phyloP scores from a whole-genome alignment of 1,140 invertebrate genomes.

The Camponotus pennsylvanicus region DNA sequence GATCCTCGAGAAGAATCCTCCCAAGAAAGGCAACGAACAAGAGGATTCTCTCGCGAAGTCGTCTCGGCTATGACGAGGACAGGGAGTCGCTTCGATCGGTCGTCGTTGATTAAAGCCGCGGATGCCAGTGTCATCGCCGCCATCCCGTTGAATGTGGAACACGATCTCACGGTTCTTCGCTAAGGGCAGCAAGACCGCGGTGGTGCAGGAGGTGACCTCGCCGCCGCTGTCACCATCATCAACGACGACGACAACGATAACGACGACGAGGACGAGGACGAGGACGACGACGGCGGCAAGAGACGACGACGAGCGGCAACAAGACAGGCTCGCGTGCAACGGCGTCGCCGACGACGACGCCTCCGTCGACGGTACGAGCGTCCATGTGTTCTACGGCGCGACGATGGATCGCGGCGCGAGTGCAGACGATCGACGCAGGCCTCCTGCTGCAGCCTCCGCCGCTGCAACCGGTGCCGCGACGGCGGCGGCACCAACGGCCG shows the following conservation, averaged over 20 bases:
- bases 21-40: neutral
- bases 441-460: conserved; percentile 69
- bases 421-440: conserved; percentile 83
- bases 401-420: conserved; percentile 85
- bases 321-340: conserved; percentile 75
- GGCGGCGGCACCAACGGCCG: conserved; percentile 69
- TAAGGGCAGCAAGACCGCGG: conserved; percentile 80
- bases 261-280: conserved; percentile 23
- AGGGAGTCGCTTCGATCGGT: conserved; percentile 63
- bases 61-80: conserved; percentile 75
- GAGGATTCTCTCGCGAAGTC: neutral
- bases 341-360: conserved; percentile 77
- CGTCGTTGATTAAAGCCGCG: conserved; percentile 45
- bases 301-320: conserved; percentile 57
- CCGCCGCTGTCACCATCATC: conserved; percentile 21
- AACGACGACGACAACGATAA: conserved; percentile 29
- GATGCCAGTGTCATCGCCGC: conserved; percentile 37
- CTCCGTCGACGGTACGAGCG: conserved; percentile 78
- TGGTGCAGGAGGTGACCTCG: conserved; percentile 69
- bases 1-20: neutral
- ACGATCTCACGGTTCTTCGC: conserved; percentile 83
- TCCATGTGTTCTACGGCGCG: conserved; percentile 84
- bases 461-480: conserved; percentile 41
- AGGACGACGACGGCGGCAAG: conserved; percentile 30
- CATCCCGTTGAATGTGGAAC: conserved; percentile 84